phyloP scores from a whole-genome alignment of 2,113 vertebrate species.

The Seriola rivoliana region DNA sequence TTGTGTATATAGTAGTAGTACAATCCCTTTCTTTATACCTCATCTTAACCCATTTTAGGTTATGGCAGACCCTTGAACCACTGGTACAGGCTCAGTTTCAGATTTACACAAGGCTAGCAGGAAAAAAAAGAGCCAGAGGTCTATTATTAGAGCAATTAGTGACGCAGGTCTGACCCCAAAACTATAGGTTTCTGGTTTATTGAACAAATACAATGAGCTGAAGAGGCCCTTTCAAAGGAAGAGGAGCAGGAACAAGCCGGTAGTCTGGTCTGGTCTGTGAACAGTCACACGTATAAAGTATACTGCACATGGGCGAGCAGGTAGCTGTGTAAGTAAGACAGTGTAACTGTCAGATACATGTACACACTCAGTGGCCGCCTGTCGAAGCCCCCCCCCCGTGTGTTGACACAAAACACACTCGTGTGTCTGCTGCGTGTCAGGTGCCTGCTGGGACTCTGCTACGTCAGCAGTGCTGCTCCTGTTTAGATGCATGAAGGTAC shows the following conservation, averaged over 20 bases:
- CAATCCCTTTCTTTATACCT: constrained; percentile 40
- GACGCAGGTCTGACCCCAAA: constrained; percentile 51
- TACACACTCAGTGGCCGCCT: neutral
- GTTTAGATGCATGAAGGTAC: neutral
- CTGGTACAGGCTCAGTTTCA: constrained; percentile 1
- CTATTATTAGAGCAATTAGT: constrained; percentile 63
- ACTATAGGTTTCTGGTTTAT: constrained; percentile 57
- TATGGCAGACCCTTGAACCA: neutral
- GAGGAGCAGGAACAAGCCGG: constrained; percentile 5
- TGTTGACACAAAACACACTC: constrained; percentile 47
- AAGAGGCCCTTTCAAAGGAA: constrained; percentile 35
- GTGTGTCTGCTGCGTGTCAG: constrained; percentile 12
- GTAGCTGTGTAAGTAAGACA: neutral
- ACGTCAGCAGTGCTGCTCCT: constrained; percentile 10
- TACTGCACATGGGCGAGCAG: neutral
- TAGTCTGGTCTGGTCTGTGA: neutral
- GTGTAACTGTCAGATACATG: neutral
- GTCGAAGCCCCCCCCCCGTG: neutral
- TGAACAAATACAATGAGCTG: constrained; percentile 71
- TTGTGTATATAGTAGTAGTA: constrained; percentile 10
- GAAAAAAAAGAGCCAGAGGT: neutral
- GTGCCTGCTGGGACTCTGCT: constrained; percentile 22
- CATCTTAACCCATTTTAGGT: neutral
- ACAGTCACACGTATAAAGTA: neutral
- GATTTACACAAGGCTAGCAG: no score